Evolutionary conservation across 2,113 vertebrate species (phyloP), one percentile per base, ranked within the genome.

Genomic region (Pundamilia nyererei): DNA sequence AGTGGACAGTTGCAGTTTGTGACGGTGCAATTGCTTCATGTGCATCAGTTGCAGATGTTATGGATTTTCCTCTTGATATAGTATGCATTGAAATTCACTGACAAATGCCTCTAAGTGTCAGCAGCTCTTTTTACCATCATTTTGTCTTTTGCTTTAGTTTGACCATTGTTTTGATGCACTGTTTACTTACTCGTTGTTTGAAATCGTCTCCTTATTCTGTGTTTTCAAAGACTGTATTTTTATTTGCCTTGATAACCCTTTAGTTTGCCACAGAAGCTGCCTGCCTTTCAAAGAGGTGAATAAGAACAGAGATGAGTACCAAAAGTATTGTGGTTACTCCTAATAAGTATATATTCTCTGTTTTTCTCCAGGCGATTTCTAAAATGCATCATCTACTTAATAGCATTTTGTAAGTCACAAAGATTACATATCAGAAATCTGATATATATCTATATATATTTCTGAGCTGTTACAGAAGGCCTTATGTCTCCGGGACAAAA

Each of bases 341-440:
- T 31, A 19, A 77, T 31, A 49, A 75, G 15, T 49, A 49, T 49
- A 75, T 31, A 47, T 75, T 75, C 15, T 75, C 6, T 31, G 70
- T 29, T 49, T n/a, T 77, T 51, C 72, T 51, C 1, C 72, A 77
- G 42, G 45, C 4, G 0, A 1, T 77, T 77, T 77, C 72, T 77
- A 77, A 77, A 31, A n/a, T 19, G 70, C 24, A 13, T 77, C 26
- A 75, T 75, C 24, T 75, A 49, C 70, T 75, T 75, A 49, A 75
- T 77, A 49, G 26, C 2, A 31, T 51, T 77, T 19, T 49, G 1
- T 49, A 75, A 53, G 53, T 47, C 65, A 14, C 68, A 26, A 33
- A 40, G 60, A 53, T 55, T 60, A 60, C 56, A 60, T 33, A 60
- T 60, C 56, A 60, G 29, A 38, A 19, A 35, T 24, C 60, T 68